Evolutionary conservation across 1,140 invertebrate genomes (phyloP).

Genomic region (Acromyrmex charruanus): DNA sequence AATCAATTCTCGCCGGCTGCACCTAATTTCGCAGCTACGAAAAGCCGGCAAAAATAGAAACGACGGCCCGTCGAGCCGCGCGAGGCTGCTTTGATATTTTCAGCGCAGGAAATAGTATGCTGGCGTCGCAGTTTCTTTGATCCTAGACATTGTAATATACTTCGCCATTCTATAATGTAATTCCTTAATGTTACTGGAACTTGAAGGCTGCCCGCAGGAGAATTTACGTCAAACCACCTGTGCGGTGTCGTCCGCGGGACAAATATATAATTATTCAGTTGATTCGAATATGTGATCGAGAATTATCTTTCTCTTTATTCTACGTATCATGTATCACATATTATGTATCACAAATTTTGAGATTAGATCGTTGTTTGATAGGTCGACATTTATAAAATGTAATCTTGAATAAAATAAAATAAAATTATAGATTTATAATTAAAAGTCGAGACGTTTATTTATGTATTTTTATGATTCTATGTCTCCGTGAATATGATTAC

Average conservation of each 20-base stretch:
- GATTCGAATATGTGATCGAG: background rate
- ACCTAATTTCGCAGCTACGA: slow-evolving; percentile 73
- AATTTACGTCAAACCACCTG: background rate
- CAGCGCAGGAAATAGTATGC: slow-evolving; percentile 68
- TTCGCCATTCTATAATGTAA: background rate
- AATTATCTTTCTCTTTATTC: background rate
- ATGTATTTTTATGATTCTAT: too few species aligned
- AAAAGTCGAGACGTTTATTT: too few species aligned
- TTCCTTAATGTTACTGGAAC: slow-evolving; percentile 16
- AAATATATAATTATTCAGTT: background rate
- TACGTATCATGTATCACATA: background rate
- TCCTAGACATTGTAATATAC: slow-evolving; percentile 32
- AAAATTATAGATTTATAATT: too few species aligned
- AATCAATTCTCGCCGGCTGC: slow-evolving; percentile 79
- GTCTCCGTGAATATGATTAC: too few species aligned
- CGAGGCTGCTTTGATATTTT: slow-evolving; percentile 57
- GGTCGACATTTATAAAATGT: too few species aligned
- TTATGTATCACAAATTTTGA: background rate
- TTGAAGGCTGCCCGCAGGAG: background rate
- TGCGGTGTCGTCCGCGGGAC: background rate
- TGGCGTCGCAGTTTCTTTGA: slow-evolving; percentile 54
- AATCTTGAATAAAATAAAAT: too few species aligned
- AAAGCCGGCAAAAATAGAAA: slow-evolving; percentile 71
- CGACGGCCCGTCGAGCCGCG: slow-evolving; percentile 36
- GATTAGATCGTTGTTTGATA: too few species aligned